Conservation (phyloP, 2,888 invertebrate species). For the Synergus laeviventris region DNA sequence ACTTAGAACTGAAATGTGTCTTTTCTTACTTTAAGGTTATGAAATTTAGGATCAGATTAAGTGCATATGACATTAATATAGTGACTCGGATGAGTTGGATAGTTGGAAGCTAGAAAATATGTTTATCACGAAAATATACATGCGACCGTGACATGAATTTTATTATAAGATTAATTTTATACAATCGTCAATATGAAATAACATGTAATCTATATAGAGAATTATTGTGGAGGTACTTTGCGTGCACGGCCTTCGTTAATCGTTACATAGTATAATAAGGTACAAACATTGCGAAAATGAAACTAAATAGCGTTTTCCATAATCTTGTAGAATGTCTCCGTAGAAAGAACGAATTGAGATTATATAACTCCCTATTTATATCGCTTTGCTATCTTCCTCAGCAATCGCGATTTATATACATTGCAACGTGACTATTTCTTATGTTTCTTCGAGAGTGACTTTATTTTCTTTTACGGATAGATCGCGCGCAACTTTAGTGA, state of each 20-base stretch:
- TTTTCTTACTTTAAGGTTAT: neutral
- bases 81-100: slow-evolving; percentile 34
- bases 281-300: slow-evolving; percentile 14
- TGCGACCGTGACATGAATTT: slow-evolving; percentile 66
- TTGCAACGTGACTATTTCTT: slow-evolving; percentile 23
- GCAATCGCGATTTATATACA: slow-evolving; percentile 14
- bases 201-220: neutral
- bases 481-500: slow-evolving; percentile 4
- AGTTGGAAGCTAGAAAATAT: slow-evolving; percentile 52
- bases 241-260: neutral
- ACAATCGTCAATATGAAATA: slow-evolving; percentile 51
- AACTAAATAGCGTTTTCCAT: slow-evolving; percentile 3
- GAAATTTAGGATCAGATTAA: neutral
- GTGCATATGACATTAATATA: neutral
- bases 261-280: too few species aligned
- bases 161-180: slow-evolving; percentile 65
- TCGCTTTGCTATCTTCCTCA: neutral
- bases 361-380: neutral
- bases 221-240: neutral
- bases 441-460: slow-evolving; percentile 5
- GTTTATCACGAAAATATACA: slow-evolving; percentile 62
- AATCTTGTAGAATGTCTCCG: neutral
- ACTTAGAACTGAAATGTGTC: too few species aligned
- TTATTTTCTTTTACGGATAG: slow-evolving; percentile 18
- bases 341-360: slow-evolving; percentile 9